A percentile compares a stretch with the other conserved stretches of the same genome.
Conservation (phyloP, 2,888 invertebrate species). For the Spodoptera picta region DNA sequence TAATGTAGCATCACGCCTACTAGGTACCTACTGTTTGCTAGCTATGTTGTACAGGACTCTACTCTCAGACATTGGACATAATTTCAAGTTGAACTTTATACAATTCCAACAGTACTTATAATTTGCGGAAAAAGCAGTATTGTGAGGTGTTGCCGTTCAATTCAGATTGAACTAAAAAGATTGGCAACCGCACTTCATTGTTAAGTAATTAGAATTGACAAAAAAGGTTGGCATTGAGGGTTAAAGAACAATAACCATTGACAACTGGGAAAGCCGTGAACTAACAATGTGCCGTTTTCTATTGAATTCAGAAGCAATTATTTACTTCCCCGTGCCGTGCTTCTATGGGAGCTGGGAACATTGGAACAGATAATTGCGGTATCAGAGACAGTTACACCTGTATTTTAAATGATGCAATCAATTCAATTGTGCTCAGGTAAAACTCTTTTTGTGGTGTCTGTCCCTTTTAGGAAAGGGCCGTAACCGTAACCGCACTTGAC, state of each 20-base stretch:
- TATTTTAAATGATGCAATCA: constrained; percentile 3
- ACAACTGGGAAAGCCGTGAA: constrained; percentile 62
- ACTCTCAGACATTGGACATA: no score
- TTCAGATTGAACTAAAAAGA: constrained; percentile 36
- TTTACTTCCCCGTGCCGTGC: constrained; percentile 43
- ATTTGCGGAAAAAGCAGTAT: constrained; percentile 15
- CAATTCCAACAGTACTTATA: background rate
- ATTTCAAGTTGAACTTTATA: no score
- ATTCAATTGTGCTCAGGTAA: constrained; percentile 17
- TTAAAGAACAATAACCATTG: constrained; percentile 59
- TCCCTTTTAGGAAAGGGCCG: constrained; percentile 5
- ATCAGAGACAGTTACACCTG: constrained; percentile 13
- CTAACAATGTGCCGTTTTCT: constrained; percentile 54
- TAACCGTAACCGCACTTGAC: constrained; percentile 17
- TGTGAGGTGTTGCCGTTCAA: constrained; percentile 14
- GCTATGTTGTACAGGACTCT: no score
- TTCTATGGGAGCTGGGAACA: constrained; percentile 25
- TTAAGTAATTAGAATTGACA: constrained; percentile 52
- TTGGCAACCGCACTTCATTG: constrained; percentile 46
- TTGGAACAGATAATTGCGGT: constrained; percentile 18
- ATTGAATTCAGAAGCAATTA: constrained; percentile 58
- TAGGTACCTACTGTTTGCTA: no score
- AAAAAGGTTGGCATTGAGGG: constrained; percentile 47
- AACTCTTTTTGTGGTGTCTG: constrained; percentile 2
- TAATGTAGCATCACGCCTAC: constrained; percentile 4